Evolutionary conservation across 1,140 invertebrate genomes (phyloP).

Genomic region (Potamilus streckersoni): DNA sequence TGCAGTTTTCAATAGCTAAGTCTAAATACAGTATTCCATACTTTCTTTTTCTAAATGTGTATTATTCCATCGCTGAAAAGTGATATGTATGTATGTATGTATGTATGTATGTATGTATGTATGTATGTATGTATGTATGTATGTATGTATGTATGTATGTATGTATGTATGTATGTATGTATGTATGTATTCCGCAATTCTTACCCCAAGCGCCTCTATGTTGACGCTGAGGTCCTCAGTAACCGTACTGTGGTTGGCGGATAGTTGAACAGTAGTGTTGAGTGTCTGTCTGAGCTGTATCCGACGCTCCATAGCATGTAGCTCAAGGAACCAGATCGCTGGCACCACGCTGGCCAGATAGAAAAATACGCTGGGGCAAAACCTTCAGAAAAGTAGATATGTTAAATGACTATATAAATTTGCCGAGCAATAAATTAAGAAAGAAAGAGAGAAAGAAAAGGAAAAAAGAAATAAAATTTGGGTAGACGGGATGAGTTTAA

Average conservation of each 20-base stretch:
- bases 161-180: no score
- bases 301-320: constrained; percentile 54
- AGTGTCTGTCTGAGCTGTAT: constrained; percentile 19
- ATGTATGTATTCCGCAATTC: not conserved
- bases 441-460: not conserved
- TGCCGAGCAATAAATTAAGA: not conserved
- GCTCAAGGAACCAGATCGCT: constrained; percentile 64
- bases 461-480: no score
- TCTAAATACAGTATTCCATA: no score
- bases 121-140: no score
- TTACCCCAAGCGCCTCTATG: constrained; percentile 43
- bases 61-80: no score
- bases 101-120: no score
- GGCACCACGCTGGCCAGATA: constrained; percentile 61
- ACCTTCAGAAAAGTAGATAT: constrained; percentile 47
- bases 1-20: no score
- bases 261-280: not conserved
- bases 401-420: not conserved
- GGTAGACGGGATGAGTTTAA: no score
- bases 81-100: no score
- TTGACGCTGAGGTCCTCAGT: constrained; percentile 37
- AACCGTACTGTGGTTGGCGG: constrained; percentile 9
- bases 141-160: no score
- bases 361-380: constrained; percentile 64
- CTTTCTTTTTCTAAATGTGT: no score